Conservation (phyloP, 2,797 vertebrate species). For the Dermochelys coriacea region DNA sequence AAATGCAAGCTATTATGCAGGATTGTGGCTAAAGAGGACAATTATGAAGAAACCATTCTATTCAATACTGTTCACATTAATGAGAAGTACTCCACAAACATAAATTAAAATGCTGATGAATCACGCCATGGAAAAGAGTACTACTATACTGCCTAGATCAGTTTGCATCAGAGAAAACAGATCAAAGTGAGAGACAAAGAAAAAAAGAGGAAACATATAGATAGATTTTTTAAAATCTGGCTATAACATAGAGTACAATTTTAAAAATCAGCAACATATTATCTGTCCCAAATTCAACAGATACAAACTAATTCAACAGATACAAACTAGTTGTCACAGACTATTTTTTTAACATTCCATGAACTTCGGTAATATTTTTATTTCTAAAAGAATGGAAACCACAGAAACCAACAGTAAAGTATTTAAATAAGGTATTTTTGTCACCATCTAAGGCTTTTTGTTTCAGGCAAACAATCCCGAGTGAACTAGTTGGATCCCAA, state of each 20-base stretch:
- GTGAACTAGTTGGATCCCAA: background rate
- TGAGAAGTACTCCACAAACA: background rate
- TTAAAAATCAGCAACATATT: background rate
- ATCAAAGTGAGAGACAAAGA: background rate
- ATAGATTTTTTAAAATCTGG: no score
- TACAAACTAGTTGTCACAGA: background rate
- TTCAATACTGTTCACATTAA: background rate
- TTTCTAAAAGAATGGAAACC: background rate
- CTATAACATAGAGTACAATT: fast-evolving
- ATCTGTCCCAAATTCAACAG: background rate
- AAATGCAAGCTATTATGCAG: background rate
- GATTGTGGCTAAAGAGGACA: slow-evolving; percentile 20
- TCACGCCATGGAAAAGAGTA: background rate
- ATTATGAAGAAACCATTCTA: slow-evolving; percentile 1
- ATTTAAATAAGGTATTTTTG: background rate
- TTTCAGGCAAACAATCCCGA: fast-evolving
- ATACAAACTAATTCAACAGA: no score
- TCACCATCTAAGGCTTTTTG: background rate
- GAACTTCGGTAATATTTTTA: background rate
- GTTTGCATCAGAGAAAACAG: background rate
- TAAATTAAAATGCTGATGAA: background rate
- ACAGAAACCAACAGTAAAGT: background rate
- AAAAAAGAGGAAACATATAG: background rate
- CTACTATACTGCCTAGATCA: background rate
- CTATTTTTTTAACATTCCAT: fast-evolving